A percentile compares a stretch with the other conserved stretches of the same genome.
Evolutionary conservation across 2,888 invertebrate species (phyloP).

Genomic region (Fabriciana adippe): DNA sequence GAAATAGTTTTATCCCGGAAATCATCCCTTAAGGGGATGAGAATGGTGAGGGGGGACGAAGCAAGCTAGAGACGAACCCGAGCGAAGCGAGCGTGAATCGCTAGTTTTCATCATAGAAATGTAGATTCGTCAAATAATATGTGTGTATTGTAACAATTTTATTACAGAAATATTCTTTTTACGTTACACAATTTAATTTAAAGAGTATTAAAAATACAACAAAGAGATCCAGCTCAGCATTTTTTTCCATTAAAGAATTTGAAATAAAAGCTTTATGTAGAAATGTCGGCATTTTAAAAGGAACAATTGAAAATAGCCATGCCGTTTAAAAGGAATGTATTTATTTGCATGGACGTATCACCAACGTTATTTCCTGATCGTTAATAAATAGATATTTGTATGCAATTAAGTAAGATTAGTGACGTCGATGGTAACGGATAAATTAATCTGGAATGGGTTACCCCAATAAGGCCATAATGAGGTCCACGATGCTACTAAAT

Average conservation of each 20-base stretch:
- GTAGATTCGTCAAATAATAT: not conserved
- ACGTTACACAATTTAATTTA: not conserved
- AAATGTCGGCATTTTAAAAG: conserved; percentile 22
- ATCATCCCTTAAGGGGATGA: too few relatives aligned
- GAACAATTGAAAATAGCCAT: conserved; percentile 20
- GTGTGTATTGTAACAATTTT: not conserved
- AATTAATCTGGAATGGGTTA: conserved; percentile 25
- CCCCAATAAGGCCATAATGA: conserved; percentile 42
- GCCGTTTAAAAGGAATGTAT: conserved; percentile 12
- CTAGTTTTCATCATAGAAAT: too few relatives aligned
- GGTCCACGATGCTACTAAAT: conserved; percentile 38
- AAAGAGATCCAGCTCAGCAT: conserved; percentile 16
- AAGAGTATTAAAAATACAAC: conserved; percentile 5
- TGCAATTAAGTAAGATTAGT: conserved; percentile 31
- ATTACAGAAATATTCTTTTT: not conserved
- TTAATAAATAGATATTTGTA: conserved; percentile 25
- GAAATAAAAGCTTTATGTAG: conserved; percentile 18
- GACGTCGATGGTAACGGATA: conserved; percentile 23
- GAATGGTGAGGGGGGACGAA: too few relatives aligned
- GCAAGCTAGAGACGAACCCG: too few relatives aligned
- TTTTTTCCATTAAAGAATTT: conserved; percentile 21
- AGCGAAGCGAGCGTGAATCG: too few relatives aligned
- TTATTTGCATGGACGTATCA: conserved; percentile 6
- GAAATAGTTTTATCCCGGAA: too few relatives aligned
- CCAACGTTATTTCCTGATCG: not conserved